Conservation (phyloP, 2,113 vertebrate species). For the Actinemys pallida region DNA sequence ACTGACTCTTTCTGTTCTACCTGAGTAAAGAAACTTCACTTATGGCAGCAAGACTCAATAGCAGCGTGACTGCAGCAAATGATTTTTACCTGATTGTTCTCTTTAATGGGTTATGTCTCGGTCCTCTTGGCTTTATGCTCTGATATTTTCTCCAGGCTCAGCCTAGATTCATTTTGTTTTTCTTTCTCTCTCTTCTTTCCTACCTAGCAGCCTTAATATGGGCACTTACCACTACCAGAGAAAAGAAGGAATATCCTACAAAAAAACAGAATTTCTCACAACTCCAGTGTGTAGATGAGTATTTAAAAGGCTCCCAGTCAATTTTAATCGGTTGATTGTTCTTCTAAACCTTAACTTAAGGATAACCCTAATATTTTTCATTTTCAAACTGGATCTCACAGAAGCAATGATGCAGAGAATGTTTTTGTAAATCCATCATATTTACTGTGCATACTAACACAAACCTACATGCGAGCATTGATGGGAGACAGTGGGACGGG, state of each 20-base stretch:
- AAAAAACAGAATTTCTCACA: background rate
- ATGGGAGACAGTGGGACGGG: background rate
- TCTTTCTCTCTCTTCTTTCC: background rate
- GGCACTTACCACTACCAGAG: background rate
- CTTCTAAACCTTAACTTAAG: background rate
- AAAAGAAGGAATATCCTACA: background rate
- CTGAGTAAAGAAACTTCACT: background rate
- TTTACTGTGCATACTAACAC: rapidly evolving
- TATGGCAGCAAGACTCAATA: background rate
- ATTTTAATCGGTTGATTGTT: background rate
- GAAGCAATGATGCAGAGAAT: background rate
- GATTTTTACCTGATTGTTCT: background rate
- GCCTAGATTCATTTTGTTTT: rapidly evolving
- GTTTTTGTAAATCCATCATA: background rate
- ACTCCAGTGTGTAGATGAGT: background rate
- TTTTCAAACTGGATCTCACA: background rate
- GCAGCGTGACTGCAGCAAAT: background rate
- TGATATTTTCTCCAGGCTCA: rapidly evolving
- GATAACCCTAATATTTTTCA: background rate
- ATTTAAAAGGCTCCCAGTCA: background rate
- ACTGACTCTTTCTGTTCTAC: background rate
- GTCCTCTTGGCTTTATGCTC: background rate
- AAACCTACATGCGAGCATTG: rapidly evolving
- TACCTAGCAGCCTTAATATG: background rate
- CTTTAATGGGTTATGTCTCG: background rate